Base-by-base conservation (phyloP, 2,113 vertebrate species). In the Prunella himalayana region DNA sequence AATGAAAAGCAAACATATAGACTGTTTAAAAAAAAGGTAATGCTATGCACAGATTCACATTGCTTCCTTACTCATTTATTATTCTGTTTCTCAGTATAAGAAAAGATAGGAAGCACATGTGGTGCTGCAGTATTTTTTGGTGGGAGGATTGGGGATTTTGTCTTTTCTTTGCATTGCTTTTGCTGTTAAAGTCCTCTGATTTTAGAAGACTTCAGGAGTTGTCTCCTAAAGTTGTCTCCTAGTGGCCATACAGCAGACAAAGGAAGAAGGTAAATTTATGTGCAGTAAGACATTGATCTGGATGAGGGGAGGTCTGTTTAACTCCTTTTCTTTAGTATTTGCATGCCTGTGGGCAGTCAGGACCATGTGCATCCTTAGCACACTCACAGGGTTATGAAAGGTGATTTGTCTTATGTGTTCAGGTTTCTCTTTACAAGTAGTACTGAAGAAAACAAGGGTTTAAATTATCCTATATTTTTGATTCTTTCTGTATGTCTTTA, bases 1-100 rank as follows among this genome's bases (percentile, higher is more conserved):
- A 94, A 96, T 92, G 87, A 91, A 94, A 96, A 86, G 79, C 41
- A 93, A 92, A 88, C 63, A 75, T 50, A 35, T 9, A 91, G 75
- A 63, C 45, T 54, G 21, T 72, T 59, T 37, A 86, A 51, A 82
- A 71, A 22, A 45, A 51, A 45, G 71, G 42, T 69, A 59, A 35
- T 64, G 27, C 24, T 69, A 25, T 45, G 39, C 69, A 83, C 41
- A 79, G 71, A 76, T 92, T 89, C 31, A 42, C 45, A 12, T 78
- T 78, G 41, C 69, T 94, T 92, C 63, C 37, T 69, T 88, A 45
- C 51, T 95, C 13, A 12, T 94, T 91, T 93, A 39, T 87, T 94
- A 25, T 50, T 37, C 53, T 73, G 30, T 85, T 94, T 78, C 64
- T 86, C 75, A 66, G 51, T 50, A 24, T 66, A 35, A 68, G 54